These are phyloP conservation scores for Cosmia trapezina DNA, from an alignment of 2,888 invertebrate species.

Conservation along the genomic window DNA sequence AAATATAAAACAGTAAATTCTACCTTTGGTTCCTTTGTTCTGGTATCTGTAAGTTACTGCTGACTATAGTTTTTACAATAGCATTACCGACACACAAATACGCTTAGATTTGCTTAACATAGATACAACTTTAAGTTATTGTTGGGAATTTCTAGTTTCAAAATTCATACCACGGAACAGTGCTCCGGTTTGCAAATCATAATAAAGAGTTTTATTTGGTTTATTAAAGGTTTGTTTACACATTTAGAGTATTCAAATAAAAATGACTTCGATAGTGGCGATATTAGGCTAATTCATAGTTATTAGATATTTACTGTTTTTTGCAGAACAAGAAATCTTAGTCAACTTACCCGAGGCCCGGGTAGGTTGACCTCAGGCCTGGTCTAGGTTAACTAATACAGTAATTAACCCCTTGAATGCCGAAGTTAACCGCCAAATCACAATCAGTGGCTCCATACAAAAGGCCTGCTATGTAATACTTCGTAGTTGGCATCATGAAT, in stretches of 20 bases:
- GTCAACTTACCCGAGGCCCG: neutral
- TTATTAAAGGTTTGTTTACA: neutral
- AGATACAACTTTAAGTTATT: conserved; percentile 8
- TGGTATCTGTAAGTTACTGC: conserved; percentile 8
- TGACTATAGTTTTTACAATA: conserved; percentile 23
- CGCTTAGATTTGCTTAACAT: conserved; percentile 38
- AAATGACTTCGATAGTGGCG: too few species aligned
- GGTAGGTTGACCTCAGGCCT: neutral
- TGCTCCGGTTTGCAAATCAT: neutral
- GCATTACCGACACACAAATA: conserved; percentile 44
- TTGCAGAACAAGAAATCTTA: neutral
- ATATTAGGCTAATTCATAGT: neutral
- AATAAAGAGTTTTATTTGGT: neutral
- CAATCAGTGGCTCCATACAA: too few species aligned
- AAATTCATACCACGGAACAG: conserved; percentile 20
- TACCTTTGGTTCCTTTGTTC: conserved; percentile 46
- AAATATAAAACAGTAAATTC: conserved; percentile 26
- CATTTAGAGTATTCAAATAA: too few species aligned
- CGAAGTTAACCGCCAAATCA: too few species aligned
- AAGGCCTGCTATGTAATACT: too few species aligned
- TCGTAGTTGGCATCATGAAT: too few species aligned
- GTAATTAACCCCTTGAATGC: too few species aligned
- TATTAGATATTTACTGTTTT: neutral
- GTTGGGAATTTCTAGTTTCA: conserved; percentile 16
- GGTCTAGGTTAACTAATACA: too few species aligned